These are phyloP conservation scores for Sphaerodactylus townsendi DNA, from an alignment of 2,113 vertebrate species.

Conservation along the genomic window DNA sequence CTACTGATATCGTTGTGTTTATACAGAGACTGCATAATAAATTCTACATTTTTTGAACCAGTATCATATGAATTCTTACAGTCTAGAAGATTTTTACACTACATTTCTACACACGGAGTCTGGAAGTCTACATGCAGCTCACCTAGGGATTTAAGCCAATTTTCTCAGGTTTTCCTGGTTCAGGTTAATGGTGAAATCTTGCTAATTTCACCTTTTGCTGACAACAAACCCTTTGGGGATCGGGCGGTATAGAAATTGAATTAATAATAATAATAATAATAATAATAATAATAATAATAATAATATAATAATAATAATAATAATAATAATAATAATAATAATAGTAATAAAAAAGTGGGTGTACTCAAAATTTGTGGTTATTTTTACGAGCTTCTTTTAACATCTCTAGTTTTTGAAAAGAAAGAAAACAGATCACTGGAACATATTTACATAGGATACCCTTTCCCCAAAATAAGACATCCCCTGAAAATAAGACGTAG, in stretches of 20 bases:
- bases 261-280: too few relatives aligned
- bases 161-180: background rate
- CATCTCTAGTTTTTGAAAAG: background rate
- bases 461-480: too few relatives aligned
- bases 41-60: conserved; percentile 46
- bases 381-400: background rate
- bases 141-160: background rate
- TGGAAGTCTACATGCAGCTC: background rate
- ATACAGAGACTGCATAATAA: conserved; percentile 32
- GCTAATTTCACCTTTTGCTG: background rate
- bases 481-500: too few relatives aligned
- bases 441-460: background rate
- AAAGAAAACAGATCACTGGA: background rate
- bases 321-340: too few relatives aligned
- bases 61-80: background rate
- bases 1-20: conserved; percentile 52
- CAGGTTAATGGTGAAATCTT: background rate
- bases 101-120: conserved; percentile 1
- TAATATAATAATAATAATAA: too few relatives aligned
- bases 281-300: too few relatives aligned
- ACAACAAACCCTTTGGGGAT: background rate
- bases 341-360: too few relatives aligned
- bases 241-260: too few relatives aligned
- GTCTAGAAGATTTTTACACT: conserved; percentile 21
- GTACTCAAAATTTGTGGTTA: background rate